Conservation (phyloP, 2,113 vertebrate genomes). For the Pionites leucogaster region DNA sequence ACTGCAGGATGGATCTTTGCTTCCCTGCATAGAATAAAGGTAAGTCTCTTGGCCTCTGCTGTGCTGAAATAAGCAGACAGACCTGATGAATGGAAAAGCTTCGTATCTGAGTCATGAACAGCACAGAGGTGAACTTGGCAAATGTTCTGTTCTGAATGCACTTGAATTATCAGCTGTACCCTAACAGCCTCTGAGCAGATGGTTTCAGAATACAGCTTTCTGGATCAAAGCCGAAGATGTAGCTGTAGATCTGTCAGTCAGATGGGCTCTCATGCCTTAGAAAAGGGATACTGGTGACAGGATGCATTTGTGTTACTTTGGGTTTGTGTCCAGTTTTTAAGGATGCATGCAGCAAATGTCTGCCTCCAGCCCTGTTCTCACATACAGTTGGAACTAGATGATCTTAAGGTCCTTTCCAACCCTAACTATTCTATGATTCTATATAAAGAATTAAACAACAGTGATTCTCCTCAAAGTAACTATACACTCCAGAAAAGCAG, state of each 20-base stretch:
- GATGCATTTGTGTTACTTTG: neutral
- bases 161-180: neutral
- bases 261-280: neutral
- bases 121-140: neutral
- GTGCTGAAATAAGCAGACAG: slow-evolving; percentile 26
- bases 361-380: neutral
- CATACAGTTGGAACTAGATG: no score
- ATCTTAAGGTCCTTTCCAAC: no score
- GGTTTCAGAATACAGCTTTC: neutral
- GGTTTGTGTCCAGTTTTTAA: neutral
- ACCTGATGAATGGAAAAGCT: neutral
- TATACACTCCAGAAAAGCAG: neutral
- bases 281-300: neutral
- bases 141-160: neutral
- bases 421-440: no score
- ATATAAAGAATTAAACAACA: neutral
- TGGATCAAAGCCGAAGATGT: neutral
- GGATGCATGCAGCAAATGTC: neutral
- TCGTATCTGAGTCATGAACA: neutral
- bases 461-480: neutral
- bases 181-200: neutral
- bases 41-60: neutral
- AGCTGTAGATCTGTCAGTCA: neutral
- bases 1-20: neutral
- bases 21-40: neutral